A percentile compares a stretch with the other conserved stretches of the same genome.
phyloP scores from a whole-genome alignment of 2,888 invertebrate genomes.

The Plagiodera versicolora region DNA sequence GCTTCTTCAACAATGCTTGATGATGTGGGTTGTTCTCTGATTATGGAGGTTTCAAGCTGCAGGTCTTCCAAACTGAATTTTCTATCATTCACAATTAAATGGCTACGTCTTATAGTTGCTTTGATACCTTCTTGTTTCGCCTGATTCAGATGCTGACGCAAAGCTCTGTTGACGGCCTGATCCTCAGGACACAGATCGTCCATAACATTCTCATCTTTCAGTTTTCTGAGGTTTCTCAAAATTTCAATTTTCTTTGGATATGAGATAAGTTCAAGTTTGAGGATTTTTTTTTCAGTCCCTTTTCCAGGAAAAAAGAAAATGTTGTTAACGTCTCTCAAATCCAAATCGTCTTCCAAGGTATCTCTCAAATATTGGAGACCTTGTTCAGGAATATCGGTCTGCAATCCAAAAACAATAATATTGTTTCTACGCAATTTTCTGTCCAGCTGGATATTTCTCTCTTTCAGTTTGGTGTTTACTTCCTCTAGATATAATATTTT shows the following conservation, averaged over 20 bases:
- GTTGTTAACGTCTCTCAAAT: constrained; percentile 6
- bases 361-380: neutral
- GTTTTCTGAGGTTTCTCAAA: neutral
- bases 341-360: constrained; percentile 5
- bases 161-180: constrained; percentile 1
- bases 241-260: neutral
- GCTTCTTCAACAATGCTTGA: constrained; percentile 3
- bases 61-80: constrained; percentile 9
- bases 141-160: constrained; percentile 2
- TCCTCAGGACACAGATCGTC: constrained; percentile 6
- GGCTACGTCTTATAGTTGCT: neutral
- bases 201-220: neutral
- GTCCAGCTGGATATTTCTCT: too few relatives aligned
- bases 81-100: constrained; percentile 1
- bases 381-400: neutral
- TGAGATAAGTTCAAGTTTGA: constrained; percentile 1
- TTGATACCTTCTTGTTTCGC: neutral
- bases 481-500: neutral
- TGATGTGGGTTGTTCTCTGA: neutral
- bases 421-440: constrained; percentile 1
- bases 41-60: neutral
- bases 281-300: neutral
- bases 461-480: too few relatives aligned
- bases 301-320: constrained; percentile 1
- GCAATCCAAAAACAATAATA: neutral